phyloP scores from a whole-genome alignment of 1,140 invertebrate genomes.

The Vanessa atalanta region DNA sequence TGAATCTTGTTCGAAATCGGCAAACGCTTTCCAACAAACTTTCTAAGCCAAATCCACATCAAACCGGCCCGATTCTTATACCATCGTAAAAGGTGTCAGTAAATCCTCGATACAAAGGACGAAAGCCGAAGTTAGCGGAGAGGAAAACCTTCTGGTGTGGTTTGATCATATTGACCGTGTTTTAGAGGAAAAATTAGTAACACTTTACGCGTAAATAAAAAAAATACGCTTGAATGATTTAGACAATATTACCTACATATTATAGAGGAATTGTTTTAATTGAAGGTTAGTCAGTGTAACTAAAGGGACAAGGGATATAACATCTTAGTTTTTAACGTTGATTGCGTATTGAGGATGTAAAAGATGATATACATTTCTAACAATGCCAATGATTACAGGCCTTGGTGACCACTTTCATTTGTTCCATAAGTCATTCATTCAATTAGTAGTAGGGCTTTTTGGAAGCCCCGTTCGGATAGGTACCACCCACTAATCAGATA shows the following conservation, averaged over 20 bases:
- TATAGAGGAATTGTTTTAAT: too few relatives aligned
- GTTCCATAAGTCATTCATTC: too few relatives aligned
- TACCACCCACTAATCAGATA: too few relatives aligned
- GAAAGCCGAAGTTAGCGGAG: constrained; percentile 45
- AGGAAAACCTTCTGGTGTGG: constrained; percentile 53
- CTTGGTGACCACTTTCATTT: too few relatives aligned
- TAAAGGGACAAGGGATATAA: too few relatives aligned
- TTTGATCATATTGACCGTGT: constrained; percentile 32
- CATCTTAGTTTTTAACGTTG: too few relatives aligned
- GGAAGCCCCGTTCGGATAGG: too few relatives aligned
- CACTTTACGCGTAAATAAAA: neutral
- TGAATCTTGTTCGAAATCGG: constrained; percentile 25
- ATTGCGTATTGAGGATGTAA: too few relatives aligned
- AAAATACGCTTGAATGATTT: neutral
- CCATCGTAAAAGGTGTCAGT: constrained; percentile 48
- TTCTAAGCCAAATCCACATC: constrained; percentile 40
- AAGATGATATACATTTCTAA: too few relatives aligned
- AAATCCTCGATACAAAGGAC: constrained; percentile 58
- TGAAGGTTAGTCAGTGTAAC: too few relatives aligned
- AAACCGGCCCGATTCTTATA: constrained; percentile 47
- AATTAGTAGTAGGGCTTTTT: too few relatives aligned
- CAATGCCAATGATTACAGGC: too few relatives aligned
- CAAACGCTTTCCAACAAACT: constrained; percentile 33
- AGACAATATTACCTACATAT: neutral
- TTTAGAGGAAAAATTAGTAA: neutral